Evolutionary conservation across 2,797 vertebrate species (phyloP), one percentile per base, ranked within the genome.

Genomic region (Cyprinella venusta): DNA sequence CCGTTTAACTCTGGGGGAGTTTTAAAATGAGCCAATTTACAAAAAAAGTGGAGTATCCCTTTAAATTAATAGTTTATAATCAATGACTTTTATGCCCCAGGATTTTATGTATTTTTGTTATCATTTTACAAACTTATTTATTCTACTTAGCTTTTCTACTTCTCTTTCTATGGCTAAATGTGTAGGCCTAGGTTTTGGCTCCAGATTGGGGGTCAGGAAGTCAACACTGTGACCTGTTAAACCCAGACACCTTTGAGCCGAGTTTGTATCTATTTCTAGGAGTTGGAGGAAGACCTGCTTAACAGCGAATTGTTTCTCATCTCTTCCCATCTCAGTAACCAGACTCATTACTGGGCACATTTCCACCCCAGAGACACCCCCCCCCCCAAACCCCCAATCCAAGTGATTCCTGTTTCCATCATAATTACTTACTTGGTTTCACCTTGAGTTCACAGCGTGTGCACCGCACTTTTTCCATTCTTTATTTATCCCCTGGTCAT

Each of bases 401-500:
- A 77, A 40, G 45, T 38, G 59, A 78, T 85, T 89, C 82, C 70
- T 83, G 83, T 87, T 88, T 86, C 89, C 76, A 85, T 89, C 86
- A 79, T 91, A 90, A 91, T 90, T 90, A 90, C 88, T 90, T 88
- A 89, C 86, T 87, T 81, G 70, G 76, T 84, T 89, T 87, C 87
- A 89, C 88, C 88, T 89, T 77, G 82, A 84, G 87, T 90, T 91
- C 86, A 85, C 61, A 16, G 78, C 83, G 70, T 90, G 84, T 64
- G 61, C 83, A 64, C 56, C 48, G 26, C 59, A 78, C 45, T 42
- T 59, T 81, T 64, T 80, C 82, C 52, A 24, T 33, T 59, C 48
- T 56, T 63, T 38, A 68, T 71, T 75, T 74, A 52, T 75, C 78
- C 77, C 68, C 70, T 85, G 76, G 86, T 86, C 79, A 82, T 84